Evolutionary conservation across 2,888 invertebrate genomes (phyloP).

Genomic region (Caenorhabditis auriculariae): DNA sequence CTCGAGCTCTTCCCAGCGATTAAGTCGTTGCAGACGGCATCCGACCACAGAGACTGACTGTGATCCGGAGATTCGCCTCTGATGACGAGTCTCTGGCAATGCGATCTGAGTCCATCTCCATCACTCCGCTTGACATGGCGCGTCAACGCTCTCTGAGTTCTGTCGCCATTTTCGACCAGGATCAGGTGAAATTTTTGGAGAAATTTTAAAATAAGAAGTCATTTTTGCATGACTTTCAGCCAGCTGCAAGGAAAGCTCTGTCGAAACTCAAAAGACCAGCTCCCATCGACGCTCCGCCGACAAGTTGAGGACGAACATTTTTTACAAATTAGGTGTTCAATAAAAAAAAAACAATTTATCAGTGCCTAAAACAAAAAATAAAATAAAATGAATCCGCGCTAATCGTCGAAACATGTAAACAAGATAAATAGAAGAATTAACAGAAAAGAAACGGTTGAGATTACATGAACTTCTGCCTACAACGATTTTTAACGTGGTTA

Average conservation of each 20-base stretch:
- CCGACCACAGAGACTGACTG: constrained; percentile 24
- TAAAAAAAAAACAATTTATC: no score
- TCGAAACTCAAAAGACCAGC: constrained; percentile 50
- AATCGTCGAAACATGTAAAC: no score
- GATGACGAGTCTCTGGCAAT: constrained; percentile 36
- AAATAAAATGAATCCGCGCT: no score
- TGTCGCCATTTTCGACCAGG: constrained; percentile 41
- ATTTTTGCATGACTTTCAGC: constrained; percentile 9
- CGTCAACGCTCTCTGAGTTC: constrained; percentile 41
- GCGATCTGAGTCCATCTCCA: constrained; percentile 42
- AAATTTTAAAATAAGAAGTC: neutral
- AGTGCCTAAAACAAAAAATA: no score
- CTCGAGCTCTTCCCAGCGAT: no score
- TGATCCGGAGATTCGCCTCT: constrained; percentile 34
- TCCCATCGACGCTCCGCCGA: constrained; percentile 44
- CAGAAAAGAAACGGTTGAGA: no score
- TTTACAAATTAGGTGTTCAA: no score
- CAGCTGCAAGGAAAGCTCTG: constrained; percentile 24
- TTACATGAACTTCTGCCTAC: no score
- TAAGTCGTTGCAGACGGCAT: no score
- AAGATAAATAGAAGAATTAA: no score
- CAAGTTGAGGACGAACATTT: neutral
- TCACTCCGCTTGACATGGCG: constrained; percentile 45
- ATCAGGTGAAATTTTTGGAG: constrained; percentile 4
- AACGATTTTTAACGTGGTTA: no score